Conservation (phyloP, 1,140 invertebrate species). For the Apolygus lucorum region DNA sequence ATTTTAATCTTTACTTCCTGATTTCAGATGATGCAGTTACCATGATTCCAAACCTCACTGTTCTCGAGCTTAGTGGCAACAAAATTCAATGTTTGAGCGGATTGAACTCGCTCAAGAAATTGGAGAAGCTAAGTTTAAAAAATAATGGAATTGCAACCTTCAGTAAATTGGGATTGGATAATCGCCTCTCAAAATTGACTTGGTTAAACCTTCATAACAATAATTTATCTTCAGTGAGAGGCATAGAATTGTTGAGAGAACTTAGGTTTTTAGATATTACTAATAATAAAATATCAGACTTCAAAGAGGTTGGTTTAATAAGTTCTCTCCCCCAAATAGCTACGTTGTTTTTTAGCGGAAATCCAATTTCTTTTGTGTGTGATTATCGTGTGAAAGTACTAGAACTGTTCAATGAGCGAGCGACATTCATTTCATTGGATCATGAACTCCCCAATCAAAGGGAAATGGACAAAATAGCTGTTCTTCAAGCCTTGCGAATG, state of each 20-base stretch:
- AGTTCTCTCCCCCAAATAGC: constrained; percentile 77
- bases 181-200: constrained; percentile 63
- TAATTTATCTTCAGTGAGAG: constrained; percentile 60
- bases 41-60: constrained; percentile 64
- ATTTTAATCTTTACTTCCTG: neutral
- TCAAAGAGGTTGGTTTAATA: constrained; percentile 72
- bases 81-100: constrained; percentile 46
- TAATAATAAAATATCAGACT: constrained; percentile 69
- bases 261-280: constrained; percentile 77
- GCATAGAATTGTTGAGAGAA: constrained; percentile 75
- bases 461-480: constrained; percentile 82
- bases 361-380: constrained; percentile 73
- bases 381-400: constrained; percentile 88
- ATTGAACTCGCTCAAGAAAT: neutral
- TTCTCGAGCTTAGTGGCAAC: constrained; percentile 67
- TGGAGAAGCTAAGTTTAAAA: neutral
- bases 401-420: constrained; percentile 67
- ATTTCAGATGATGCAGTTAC: constrained; percentile 57
- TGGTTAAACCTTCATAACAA: constrained; percentile 79
- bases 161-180: constrained; percentile 45
- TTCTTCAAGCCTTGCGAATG: constrained; percentile 73
- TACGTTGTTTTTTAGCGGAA: constrained; percentile 73
- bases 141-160: constrained; percentile 9
- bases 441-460: constrained; percentile 76
- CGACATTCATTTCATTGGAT: constrained; percentile 70